Base-by-base conservation (phyloP, 2,113 vertebrate species). In the Theristicus caerulescens region DNA sequence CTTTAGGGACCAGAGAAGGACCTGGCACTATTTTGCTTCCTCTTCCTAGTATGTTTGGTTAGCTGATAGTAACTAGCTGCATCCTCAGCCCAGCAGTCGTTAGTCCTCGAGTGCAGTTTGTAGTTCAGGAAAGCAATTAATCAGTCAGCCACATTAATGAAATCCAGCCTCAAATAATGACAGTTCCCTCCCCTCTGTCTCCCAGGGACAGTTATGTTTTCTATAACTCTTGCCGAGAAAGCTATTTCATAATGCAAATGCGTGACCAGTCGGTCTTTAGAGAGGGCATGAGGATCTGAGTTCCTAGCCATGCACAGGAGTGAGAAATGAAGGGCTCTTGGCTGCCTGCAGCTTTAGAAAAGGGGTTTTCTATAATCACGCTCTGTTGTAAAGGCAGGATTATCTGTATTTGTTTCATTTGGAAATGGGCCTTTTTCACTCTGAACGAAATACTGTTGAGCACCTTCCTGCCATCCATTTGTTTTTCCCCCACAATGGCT, bases 331-430 rank as follows among this genome's bases (percentile, higher is more conserved):
- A 94, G 40, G 82, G 59, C 40, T 93, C 64, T 97, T 96, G 95
- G 87, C 87, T 95, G 89, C 79, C 82, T 86, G 80, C 54, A 71
- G 77, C 51, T 90, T 88, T 58, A 92, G 62, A 95, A 95, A 91
- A 88, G 78, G 76, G 69, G 36, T 80, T 93, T 96, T 95, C 86
- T 96, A 46, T 94, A 95, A 95, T 96, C 74, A 74, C 84, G 31
- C 76, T 94, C 72, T 70, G 93, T 88, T 94, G 93, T 86, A 96
- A 94, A 90, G 69, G 61, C 82, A 94, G 65, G 67, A 88, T 96
- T 97, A 96, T 96, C 96, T 94, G 83, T 92, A 57, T 95, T 93
- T 97, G 86, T 94, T 97, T 90, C 82, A 49, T 94, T 97, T 97
- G 96, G 93, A 96, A 93, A 71, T 40, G 77, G 34, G 82, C 94